These are phyloP conservation scores for Columba janthina DNA, from an alignment of 2,113 vertebrate species.

Conservation along the genomic window DNA sequence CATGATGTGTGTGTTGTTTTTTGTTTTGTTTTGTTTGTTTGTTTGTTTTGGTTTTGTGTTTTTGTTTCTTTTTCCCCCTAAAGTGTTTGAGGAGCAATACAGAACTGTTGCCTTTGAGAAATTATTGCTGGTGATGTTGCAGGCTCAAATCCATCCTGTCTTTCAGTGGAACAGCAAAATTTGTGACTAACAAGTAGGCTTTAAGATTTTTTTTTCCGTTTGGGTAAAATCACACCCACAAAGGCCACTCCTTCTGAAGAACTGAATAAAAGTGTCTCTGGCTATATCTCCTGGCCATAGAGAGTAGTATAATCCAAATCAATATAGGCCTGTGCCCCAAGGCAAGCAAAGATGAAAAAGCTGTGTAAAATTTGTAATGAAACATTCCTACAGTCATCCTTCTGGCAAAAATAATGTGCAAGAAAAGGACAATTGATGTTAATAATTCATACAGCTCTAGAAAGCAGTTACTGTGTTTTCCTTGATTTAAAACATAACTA, in stretches of 20 bases:
- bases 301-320: not conserved
- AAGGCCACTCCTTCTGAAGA: not conserved
- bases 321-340: not conserved
- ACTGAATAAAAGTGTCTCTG: not conserved
- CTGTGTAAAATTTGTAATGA: not conserved
- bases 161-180: not conserved
- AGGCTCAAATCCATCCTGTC: not conserved
- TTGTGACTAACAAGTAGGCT: not conserved
- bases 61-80: not conserved
- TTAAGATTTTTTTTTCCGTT: not conserved
- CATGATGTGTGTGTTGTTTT: not conserved
- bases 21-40: not conserved
- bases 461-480: not conserved
- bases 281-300: not conserved
- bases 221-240: not conserved
- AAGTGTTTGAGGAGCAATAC: not conserved
- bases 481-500: constrained; percentile 4
- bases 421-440: not conserved
- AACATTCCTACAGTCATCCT: not conserved
- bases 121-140: not conserved
- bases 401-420: not conserved
- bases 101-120: not conserved
- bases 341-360: not conserved
- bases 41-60: not conserved
- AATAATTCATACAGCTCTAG: not conserved